These are phyloP conservation scores for Microcaecilia unicolor DNA, from an alignment of 2,797 vertebrate genomes.

Conservation along the genomic window DNA sequence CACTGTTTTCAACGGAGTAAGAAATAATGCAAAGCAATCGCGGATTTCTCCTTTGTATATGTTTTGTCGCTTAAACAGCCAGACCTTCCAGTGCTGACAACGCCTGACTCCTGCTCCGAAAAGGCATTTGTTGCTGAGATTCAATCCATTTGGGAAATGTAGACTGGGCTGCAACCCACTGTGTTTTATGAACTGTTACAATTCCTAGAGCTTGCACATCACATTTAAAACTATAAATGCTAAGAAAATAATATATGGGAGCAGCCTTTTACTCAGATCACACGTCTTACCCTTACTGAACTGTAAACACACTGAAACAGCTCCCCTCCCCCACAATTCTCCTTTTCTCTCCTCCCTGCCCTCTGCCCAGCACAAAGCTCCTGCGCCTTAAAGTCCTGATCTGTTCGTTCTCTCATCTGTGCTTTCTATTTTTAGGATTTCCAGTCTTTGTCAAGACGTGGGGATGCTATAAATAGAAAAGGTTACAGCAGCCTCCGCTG, in stretches of 20 bases:
- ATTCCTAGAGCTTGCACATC: slow-evolving; percentile 47
- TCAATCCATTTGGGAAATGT: slow-evolving; percentile 42
- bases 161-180: slow-evolving; percentile 41
- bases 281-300: background rate
- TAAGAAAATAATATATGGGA: background rate
- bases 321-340: background rate
- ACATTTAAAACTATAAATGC: slow-evolving; percentile 24
- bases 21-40: too few relatives aligned
- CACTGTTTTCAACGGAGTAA: too few relatives aligned
- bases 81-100: too few relatives aligned
- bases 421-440: slow-evolving; percentile 14
- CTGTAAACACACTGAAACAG: too few relatives aligned
- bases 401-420: slow-evolving; percentile 26
- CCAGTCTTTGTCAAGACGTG: slow-evolving; percentile 30
- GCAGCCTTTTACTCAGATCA: background rate
- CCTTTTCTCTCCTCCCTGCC: background rate
- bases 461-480: slow-evolving; percentile 46
- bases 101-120: too few relatives aligned
- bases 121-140: slow-evolving; percentile 42
- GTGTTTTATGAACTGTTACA: slow-evolving; percentile 45
- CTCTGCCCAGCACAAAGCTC: slow-evolving; percentile 2
- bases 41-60: too few relatives aligned
- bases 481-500: slow-evolving; percentile 32
- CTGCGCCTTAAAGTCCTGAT: too few relatives aligned
- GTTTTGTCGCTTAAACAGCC: too few relatives aligned